These are phyloP conservation scores for Tenebrosternarchus preto DNA, from an alignment of 2,113 vertebrate genomes.

Conservation along the genomic window DNA sequence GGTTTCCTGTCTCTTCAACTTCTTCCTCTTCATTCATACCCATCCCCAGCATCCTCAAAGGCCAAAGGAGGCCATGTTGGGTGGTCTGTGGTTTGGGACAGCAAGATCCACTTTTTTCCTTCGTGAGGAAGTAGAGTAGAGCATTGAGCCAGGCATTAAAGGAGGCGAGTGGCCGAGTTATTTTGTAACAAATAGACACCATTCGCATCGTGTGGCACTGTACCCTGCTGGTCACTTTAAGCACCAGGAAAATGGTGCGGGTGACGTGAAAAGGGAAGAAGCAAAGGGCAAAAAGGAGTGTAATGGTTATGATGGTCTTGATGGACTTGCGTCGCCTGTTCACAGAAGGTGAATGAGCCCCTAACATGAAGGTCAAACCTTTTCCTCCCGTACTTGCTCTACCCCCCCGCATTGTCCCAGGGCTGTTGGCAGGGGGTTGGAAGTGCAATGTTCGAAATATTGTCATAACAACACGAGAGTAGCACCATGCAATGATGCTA, in stretches of 20 bases:
- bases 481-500: conserved; percentile 80
- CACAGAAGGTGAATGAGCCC: conserved; percentile 68
- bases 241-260: conserved; percentile 77
- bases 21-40: conserved; percentile 67
- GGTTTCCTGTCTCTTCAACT: conserved; percentile 58
- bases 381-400: conserved; percentile 39
- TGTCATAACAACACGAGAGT: conserved; percentile 77
- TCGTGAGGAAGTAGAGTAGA: conserved; percentile 80
- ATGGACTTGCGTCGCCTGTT: conserved; percentile 77
- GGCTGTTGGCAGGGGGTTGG: conserved; percentile 60
- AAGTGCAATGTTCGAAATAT: conserved; percentile 74
- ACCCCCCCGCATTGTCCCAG: conserved; percentile 52
- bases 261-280: conserved; percentile 82
- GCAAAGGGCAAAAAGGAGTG: conserved; percentile 78
- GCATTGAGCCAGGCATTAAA: conserved; percentile 83
- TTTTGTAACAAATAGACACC: conserved; percentile 82
- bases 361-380: conserved; percentile 51
- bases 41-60: conserved; percentile 69
- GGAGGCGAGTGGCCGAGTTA: conserved; percentile 79
- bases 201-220: conserved; percentile 72
- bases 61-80: conserved; percentile 68
- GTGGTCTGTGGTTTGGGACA: conserved; percentile 60
- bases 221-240: conserved; percentile 68
- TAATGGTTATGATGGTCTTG: conserved; percentile 80
- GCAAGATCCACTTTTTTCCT: conserved; percentile 73